Conservation (phyloP, 2,888 invertebrate species). For the Macaria liturata region DNA sequence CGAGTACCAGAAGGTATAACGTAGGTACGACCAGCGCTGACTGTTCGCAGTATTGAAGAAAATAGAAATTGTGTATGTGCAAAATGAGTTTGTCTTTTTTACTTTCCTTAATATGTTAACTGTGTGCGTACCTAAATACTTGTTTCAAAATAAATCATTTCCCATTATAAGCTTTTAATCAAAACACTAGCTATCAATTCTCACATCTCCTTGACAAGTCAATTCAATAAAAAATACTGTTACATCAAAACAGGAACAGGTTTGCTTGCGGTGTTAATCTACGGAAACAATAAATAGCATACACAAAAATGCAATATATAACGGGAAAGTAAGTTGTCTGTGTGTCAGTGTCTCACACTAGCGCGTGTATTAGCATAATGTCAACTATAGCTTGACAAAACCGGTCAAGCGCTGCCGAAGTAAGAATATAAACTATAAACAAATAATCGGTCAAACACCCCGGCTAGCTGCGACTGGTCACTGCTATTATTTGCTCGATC, state of each 20-base stretch:
- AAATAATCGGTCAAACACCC: constrained; percentile 49
- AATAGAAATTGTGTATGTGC: too few species aligned
- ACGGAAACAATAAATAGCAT: constrained; percentile 19
- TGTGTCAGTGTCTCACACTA: constrained; percentile 30
- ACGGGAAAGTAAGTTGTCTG: constrained; percentile 32
- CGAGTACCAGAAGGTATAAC: too few species aligned
- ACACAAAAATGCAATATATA: constrained; percentile 29
- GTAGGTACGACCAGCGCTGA: too few species aligned
- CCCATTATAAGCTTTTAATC: too few species aligned
- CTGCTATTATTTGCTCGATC: constrained; percentile 34
- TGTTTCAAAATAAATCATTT: too few species aligned
- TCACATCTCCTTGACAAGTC: background rate
- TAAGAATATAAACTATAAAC: constrained; percentile 32
- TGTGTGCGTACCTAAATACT: too few species aligned
- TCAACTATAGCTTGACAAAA: constrained; percentile 29
- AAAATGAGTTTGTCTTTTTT: too few species aligned
- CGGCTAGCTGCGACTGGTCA: constrained; percentile 33
- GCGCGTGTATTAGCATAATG: constrained; percentile 32
- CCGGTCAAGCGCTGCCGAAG: constrained; percentile 28
- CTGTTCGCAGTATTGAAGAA: too few species aligned
- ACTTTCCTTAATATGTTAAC: too few species aligned
- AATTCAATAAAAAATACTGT: constrained; percentile 11
- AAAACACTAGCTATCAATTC: background rate
- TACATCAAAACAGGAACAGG: constrained; percentile 21
- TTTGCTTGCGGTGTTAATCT: background rate